Evolutionary conservation across 1,140 invertebrate species (phyloP).

Genomic region (Nasonia giraulti): DNA sequence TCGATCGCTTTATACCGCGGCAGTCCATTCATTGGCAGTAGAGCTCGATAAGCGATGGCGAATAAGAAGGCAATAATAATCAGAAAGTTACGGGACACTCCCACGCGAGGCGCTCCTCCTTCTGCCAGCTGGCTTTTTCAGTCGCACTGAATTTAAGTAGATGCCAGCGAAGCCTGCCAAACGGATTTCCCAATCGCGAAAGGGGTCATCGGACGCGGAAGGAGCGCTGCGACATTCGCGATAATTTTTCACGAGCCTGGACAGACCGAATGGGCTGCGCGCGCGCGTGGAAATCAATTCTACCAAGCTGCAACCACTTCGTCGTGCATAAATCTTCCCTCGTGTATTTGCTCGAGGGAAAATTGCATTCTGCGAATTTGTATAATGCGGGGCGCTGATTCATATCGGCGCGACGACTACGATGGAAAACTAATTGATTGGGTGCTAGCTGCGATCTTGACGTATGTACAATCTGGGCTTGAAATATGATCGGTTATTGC

Average conservation of each 20-base stretch:
- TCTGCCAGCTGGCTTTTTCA: neutral
- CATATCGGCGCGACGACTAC: neutral
- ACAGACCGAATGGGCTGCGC: neutral
- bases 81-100: neutral
- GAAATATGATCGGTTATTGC: no score
- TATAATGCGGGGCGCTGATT: neutral
- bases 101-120: neutral
- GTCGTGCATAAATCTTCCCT: no score
- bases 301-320: neutral
- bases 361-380: no score
- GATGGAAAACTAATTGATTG: neutral
- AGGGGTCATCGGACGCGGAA: neutral
- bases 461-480: no score
- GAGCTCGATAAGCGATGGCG: neutral
- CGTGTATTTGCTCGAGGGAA: neutral
- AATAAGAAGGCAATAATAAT: neutral
- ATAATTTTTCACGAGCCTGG: slow-evolving; percentile 11
- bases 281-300: neutral
- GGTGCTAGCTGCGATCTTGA: no score
- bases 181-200: neutral
- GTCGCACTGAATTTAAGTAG: neutral
- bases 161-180: neutral
- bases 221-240: neutral
- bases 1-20: no score
- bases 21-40: no score